These are phyloP conservation scores for Vespertilio murinus DNA, from an alignment of 2,797 vertebrate genomes.

Conservation along the genomic window DNA sequence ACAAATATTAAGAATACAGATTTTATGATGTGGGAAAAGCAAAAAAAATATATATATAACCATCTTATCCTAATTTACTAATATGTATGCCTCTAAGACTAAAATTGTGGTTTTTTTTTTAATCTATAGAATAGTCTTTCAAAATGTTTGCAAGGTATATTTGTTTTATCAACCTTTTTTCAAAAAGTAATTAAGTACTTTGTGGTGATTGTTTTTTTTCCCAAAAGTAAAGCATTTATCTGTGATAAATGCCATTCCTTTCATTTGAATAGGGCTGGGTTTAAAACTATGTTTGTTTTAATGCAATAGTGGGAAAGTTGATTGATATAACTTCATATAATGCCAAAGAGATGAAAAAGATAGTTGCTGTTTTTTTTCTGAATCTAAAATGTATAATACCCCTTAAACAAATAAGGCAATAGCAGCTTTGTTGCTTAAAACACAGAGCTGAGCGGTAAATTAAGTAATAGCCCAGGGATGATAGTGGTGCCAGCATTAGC, in stretches of 20 bases:
- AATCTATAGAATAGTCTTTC: background rate
- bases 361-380: background rate
- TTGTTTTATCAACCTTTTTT: background rate
- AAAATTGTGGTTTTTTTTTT: background rate
- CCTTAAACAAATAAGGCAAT: background rate
- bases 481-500: background rate
- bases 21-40: background rate
- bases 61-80: background rate
- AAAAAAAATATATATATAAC: background rate
- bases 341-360: background rate
- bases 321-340: background rate
- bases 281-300: background rate
- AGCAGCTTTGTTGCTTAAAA: background rate
- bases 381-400: background rate
- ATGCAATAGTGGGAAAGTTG: background rate
- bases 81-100: background rate
- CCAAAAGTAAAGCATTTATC: background rate
- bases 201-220: background rate
- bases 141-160: background rate
- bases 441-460: background rate
- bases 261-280: background rate
- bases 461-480: background rate
- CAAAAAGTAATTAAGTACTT: background rate
- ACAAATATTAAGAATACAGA: background rate
- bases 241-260: background rate